Conservation (phyloP, 1,140 invertebrate genomes). For the Lepidurus packardi region DNA sequence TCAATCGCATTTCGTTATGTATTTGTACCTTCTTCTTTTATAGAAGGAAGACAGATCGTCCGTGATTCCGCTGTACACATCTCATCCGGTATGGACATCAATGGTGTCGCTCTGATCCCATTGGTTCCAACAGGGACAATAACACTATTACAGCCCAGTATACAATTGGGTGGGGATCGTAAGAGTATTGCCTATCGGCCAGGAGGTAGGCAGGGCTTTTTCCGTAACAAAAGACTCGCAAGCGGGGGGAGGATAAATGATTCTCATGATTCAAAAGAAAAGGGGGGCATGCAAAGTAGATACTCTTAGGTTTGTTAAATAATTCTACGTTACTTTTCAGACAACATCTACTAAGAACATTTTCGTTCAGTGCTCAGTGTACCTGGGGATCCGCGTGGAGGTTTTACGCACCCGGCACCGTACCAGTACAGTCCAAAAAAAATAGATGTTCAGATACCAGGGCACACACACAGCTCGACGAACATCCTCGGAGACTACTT, state of each 20-base stretch:
- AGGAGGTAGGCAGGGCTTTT: constrained; percentile 20
- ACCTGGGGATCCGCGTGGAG: not conserved
- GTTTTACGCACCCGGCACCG: too few relatives aligned
- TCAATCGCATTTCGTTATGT: too few relatives aligned
- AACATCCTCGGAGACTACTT: not conserved
- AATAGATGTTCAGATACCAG: not conserved
- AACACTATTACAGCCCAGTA: constrained; percentile 5
- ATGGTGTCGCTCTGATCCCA: not conserved
- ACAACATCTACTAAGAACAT: not conserved
- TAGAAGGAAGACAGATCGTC: too few relatives aligned
- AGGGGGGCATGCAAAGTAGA: not conserved
- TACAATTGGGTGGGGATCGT: constrained; percentile 12
- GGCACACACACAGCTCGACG: constrained; percentile 3
- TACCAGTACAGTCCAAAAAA: too few relatives aligned
- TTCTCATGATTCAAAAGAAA: not conserved
- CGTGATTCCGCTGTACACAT: too few relatives aligned
- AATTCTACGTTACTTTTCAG: not conserved
- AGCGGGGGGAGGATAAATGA: not conserved
- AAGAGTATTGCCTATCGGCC: constrained; percentile 12
- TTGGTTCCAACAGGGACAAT: not conserved
- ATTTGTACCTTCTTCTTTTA: too few relatives aligned
- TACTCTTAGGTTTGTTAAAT: not conserved
- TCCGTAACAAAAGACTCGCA: not conserved
- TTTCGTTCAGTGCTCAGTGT: not conserved
- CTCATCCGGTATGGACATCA: too few relatives aligned